phyloP scores from a whole-genome alignment of 1,140 invertebrate genomes.

The Lepidostoma basale region DNA sequence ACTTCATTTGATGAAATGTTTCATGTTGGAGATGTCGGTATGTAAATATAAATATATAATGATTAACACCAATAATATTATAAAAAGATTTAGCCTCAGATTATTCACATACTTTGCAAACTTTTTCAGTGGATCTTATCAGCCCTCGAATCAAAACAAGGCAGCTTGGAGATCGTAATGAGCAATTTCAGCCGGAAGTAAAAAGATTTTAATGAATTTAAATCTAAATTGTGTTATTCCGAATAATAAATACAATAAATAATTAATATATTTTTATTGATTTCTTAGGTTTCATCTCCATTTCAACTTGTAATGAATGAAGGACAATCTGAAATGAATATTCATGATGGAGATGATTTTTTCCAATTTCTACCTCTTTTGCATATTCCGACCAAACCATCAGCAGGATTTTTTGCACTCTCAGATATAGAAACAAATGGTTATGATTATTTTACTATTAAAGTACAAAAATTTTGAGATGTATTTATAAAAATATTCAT shows the following conservation, averaged over 20 bases:
- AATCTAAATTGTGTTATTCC: too few relatives aligned
- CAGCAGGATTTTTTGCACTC: conserved; percentile 59
- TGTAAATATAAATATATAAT: conserved; percentile 32
- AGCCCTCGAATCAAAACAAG: conserved; percentile 64
- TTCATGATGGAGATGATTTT: conserved; percentile 61
- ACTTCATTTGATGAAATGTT: conserved; percentile 63
- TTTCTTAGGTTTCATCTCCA: conserved; percentile 59
- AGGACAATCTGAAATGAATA: conserved; percentile 61
- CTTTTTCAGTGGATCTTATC: conserved; percentile 65
- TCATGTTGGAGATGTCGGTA: conserved; percentile 69
- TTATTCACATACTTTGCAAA: conserved; percentile 15
- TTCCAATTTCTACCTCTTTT: conserved; percentile 59
- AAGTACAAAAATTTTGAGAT: background rate
- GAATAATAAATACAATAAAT: too few relatives aligned
- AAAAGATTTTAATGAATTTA: too few relatives aligned
- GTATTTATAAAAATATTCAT: background rate
- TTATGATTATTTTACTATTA: background rate
- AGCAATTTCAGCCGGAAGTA: conserved; percentile 66
- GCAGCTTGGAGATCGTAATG: conserved; percentile 60
- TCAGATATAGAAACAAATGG: conserved; percentile 57
- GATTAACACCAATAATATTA: background rate
- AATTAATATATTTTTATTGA: too few relatives aligned
- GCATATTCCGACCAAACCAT: conserved; percentile 65
- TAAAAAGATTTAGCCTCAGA: background rate
- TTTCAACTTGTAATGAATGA: conserved; percentile 67